These are phyloP conservation scores for Trichogramma evanescens DNA, from an alignment of 2,888 invertebrate species.

Conservation along the genomic window DNA sequence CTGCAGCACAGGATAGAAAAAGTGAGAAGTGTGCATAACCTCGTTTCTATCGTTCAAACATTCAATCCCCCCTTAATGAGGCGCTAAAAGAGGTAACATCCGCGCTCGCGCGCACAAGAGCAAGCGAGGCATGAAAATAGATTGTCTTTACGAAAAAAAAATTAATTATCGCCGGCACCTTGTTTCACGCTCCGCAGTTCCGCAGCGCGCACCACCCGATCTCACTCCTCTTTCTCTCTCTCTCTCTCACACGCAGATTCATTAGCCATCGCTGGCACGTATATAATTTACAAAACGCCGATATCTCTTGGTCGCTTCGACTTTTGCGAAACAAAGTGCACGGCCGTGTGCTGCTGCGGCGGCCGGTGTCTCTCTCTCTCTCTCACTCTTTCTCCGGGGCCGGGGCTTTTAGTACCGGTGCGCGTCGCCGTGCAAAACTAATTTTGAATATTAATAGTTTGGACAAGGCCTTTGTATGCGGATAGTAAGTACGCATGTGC, in stretches of 20 bases:
- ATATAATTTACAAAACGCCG: too few species aligned
- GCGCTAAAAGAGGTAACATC: neutral
- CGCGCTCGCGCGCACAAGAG: conserved; percentile 6
- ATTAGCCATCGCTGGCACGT: too few species aligned
- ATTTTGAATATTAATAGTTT: conserved; percentile 13
- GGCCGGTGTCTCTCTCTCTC: neutral
- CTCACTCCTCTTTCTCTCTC: too few species aligned
- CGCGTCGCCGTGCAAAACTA: neutral
- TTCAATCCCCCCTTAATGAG: neutral
- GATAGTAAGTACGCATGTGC: neutral
- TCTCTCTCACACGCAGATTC: too few species aligned
- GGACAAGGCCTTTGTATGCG: neutral
- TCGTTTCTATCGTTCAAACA: conserved; percentile 12
- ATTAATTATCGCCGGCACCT: too few species aligned
- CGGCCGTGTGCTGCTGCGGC: neutral
- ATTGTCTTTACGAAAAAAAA: too few species aligned
- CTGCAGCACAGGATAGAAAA: too few species aligned
- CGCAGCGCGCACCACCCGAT: too few species aligned
- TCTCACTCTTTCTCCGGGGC: neutral
- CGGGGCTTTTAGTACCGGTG: neutral
- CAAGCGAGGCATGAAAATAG: neutral
- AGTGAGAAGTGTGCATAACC: conserved; percentile 10
- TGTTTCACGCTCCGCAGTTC: too few species aligned
- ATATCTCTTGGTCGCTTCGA: too few species aligned
- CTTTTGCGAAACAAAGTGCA: too few species aligned